Conservation (phyloP, 2,797 vertebrate genomes). For the Cuculus canorus region DNA sequence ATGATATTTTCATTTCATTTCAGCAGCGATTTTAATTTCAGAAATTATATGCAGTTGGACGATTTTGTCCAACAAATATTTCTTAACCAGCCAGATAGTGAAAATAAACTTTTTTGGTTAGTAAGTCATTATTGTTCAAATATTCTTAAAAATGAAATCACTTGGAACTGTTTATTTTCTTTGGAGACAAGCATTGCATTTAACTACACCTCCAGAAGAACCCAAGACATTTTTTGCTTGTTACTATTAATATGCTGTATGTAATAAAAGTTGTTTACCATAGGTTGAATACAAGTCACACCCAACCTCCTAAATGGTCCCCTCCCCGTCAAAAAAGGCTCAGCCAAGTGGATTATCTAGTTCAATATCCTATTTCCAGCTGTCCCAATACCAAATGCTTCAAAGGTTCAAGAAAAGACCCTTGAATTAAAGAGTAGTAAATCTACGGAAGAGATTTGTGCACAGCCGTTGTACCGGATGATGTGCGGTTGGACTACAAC, state of each 20-base stretch:
- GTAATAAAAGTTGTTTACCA: not conserved
- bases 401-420: not conserved
- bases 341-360: not conserved
- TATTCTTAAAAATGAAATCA: not conserved
- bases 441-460: not conserved
- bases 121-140: not conserved
- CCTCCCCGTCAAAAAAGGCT: not conserved
- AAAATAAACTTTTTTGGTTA: not conserved
- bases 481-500: not conserved
- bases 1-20: not conserved
- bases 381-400: not conserved
- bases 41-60: not conserved
- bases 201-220: not conserved
- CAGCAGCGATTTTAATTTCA: not conserved
- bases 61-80: not conserved
- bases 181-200: not conserved
- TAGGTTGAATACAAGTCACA: not conserved
- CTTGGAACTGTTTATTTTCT: not conserved
- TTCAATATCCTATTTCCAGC: not conserved
- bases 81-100: not conserved
- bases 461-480: not conserved
- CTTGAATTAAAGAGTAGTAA: not conserved
- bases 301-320: not conserved
- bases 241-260: accelerated
- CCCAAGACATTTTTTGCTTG: not conserved